These are phyloP conservation scores for Glossophaga mutica DNA, from an alignment of 2,797 vertebrate species.

Conservation along the genomic window DNA sequence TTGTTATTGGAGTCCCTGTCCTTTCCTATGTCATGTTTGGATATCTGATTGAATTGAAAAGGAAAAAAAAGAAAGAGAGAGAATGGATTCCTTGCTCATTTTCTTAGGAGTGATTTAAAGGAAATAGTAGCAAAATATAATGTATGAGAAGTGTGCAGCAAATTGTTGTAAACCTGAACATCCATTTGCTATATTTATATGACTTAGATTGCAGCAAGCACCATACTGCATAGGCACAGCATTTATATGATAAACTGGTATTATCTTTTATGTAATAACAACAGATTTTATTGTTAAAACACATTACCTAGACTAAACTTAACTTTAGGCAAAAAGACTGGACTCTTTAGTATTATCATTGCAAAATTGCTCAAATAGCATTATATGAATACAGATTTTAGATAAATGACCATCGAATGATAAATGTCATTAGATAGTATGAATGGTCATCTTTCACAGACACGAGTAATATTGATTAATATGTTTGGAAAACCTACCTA, in stretches of 20 bases:
- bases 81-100: not conserved
- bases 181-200: not conserved
- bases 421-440: not conserved
- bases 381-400: not conserved
- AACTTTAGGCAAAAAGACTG: not conserved
- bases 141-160: constrained; percentile 3
- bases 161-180: not conserved
- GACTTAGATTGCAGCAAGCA: not conserved
- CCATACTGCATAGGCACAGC: not conserved
- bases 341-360: not conserved
- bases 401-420: not conserved
- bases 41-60: constrained; percentile 31
- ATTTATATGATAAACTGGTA: not conserved
- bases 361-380: not conserved
- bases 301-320: not conserved
- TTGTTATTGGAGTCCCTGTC: not conserved
- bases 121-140: not conserved
- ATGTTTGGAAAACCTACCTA: constrained; percentile 20
- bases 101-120: constrained; percentile 43
- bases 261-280: not conserved
- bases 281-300: constrained; percentile 21
- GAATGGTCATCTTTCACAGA: not conserved
- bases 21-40: not conserved
- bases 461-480: not conserved
- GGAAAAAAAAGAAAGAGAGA: constrained; percentile 40